phyloP scores from a whole-genome alignment of 1,140 invertebrate species.

The Periplaneta americana region DNA sequence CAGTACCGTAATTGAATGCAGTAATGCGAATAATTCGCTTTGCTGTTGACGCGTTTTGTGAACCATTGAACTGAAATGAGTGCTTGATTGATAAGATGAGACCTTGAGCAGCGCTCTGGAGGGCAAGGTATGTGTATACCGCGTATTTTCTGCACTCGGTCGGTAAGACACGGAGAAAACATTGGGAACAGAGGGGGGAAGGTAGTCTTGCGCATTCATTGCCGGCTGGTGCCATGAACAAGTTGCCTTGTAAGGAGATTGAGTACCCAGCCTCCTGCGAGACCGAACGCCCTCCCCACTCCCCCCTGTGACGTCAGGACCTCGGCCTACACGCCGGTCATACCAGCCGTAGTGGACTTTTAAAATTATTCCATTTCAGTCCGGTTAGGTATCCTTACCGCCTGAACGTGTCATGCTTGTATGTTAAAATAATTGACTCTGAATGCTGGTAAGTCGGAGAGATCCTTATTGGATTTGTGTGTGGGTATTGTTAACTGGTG shows the following conservation, averaged over 20 bases:
- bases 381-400: too few relatives aligned
- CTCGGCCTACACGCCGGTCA: neutral
- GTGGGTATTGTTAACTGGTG: neutral
- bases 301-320: neutral
- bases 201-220: neutral
- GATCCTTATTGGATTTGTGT: neutral
- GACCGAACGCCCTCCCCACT: neutral
- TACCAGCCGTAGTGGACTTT: neutral
- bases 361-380: neutral
- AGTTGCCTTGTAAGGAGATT: neutral
- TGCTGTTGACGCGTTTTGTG: too few relatives aligned
- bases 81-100: neutral
- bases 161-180: neutral
- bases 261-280: neutral
- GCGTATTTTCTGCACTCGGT: neutral
- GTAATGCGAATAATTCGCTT: too few relatives aligned
- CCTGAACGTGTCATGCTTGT: neutral
- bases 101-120: neutral
- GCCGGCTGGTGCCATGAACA: neutral
- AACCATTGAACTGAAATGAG: too few relatives aligned
- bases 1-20: too few relatives aligned
- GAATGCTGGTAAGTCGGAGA: neutral
- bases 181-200: neutral
- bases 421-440: neutral
- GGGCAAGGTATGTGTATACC: neutral